Evolutionary conservation across 1,140 invertebrate species (phyloP).

Genomic region (Neodiprion lecontei): DNA sequence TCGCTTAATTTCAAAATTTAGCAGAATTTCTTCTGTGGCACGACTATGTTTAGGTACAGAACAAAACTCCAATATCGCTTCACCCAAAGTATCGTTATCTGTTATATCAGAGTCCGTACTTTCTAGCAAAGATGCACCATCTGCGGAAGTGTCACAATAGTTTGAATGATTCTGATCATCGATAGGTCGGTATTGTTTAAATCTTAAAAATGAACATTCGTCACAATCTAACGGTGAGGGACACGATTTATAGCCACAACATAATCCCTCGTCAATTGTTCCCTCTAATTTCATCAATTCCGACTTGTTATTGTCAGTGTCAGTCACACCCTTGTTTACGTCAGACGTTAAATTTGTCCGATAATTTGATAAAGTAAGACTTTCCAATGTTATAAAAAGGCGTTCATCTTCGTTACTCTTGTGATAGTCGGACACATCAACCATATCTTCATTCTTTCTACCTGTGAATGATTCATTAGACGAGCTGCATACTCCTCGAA

Average conservation of each 20-base stretch:
- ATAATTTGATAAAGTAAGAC: neutral
- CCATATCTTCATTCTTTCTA: too few species aligned
- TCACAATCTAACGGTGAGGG: neutral
- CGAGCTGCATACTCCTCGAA: neutral
- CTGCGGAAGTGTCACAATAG: neutral
- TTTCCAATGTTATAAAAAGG: neutral
- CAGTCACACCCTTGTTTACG: too few species aligned
- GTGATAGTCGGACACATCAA: neutral
- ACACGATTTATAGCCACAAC: neutral
- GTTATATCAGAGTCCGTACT: neutral
- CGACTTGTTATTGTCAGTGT: too few species aligned
- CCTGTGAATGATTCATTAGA: too few species aligned
- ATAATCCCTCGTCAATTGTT: too few species aligned
- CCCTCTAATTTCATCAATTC: too few species aligned
- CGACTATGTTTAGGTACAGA: neutral
- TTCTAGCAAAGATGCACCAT: neutral
- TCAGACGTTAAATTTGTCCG: too few species aligned
- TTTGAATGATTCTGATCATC: neutral
- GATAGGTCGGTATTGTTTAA: neutral
- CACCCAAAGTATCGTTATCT: neutral
- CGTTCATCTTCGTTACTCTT: neutral
- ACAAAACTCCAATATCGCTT: neutral
- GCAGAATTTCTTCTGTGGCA: neutral
- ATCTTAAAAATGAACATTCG: neutral
- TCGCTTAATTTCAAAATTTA: slow-evolving; percentile 9